Evolutionary conservation across 2,113 vertebrate species (phyloP).

Genomic region (Pyrgilauda ruficollis): DNA sequence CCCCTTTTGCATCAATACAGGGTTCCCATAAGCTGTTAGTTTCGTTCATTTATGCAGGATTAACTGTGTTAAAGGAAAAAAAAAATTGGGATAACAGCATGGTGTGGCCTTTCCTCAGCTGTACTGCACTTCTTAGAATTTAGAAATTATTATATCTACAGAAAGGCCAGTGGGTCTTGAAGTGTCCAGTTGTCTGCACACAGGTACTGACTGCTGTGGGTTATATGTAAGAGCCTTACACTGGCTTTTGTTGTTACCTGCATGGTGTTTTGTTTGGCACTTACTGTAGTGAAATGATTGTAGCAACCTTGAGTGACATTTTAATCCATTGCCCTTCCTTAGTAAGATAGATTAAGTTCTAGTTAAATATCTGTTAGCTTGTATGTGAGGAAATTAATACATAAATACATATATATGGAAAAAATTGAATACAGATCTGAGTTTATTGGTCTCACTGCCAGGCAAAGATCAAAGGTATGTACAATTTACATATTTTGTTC

Average conservation of each 20-base stretch:
- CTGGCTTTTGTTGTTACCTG: background rate
- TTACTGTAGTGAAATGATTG: background rate
- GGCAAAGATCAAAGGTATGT: background rate
- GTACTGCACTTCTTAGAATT: background rate
- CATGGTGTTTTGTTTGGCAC: background rate
- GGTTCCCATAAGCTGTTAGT: constrained; percentile 33
- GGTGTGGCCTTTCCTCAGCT: background rate
- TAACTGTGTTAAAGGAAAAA: background rate
- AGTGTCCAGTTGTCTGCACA: background rate
- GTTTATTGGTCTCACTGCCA: background rate
- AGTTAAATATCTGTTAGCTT: background rate
- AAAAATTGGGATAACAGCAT: background rate
- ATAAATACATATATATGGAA: too few species aligned
- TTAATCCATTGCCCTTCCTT: background rate
- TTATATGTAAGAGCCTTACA: background rate
- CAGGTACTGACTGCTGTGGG: background rate
- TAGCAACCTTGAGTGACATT: background rate
- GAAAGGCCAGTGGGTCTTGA: background rate
- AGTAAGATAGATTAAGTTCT: background rate
- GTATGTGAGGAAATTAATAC: background rate
- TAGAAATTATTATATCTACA: background rate
- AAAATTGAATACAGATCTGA: background rate
- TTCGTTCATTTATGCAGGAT: constrained; percentile 23
- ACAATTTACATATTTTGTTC: background rate
- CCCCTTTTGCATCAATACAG: background rate